Evolutionary conservation across 2,113 vertebrate genomes (phyloP), one percentile per base, ranked within the genome.

Genomic region (Pluvialis apricaria): DNA sequence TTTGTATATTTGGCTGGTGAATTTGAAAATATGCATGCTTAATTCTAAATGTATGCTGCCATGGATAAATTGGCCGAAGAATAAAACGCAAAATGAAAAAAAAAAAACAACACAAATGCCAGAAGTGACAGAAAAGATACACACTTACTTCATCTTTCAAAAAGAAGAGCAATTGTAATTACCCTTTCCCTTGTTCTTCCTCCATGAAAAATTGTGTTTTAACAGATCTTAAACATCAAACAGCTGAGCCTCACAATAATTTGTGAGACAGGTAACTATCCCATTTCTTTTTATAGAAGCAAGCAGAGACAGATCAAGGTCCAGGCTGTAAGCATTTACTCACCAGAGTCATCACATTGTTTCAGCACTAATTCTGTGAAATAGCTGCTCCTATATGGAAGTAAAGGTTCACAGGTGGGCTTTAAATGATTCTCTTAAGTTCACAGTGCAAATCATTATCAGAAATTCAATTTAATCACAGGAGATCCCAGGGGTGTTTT

Each of bases 401-500:
- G 66, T n/a, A 81, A 76, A 88, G 47, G 79, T 83, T 94, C 82
- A 86, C 90, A 96, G 81, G 93, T 90, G 79, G 87, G 82, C 68
- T 94, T 93, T 88, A 93, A 96, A 92, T 42, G 36, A 90, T 82
- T 96, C 91, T 93, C 49, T 52, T 47, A 88, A 79, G 86, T 52
- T 92, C 88, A 94, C 86, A 84, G 36, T 93, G 29, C 29, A 91
- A 91, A 82, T 64, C 85, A 94, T 88, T 94, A 91, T 38, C 78
- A 96, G 86, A 90, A 76, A 77, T 92, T 60, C 42, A 89, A 85
- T 82, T 91, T 95, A 51, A 90, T 89, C 62, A 36, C 65, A 58
- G 65, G 11, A 78, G 64, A 51, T 73, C 79, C 88, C 34, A 2
- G 22, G 81, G 49, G 86, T 94, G 86, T 81, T 95, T 62, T 75